Evolutionary conservation across 2,113 vertebrate species (phyloP), one percentile per base, ranked within the genome.

Genomic region (Tretioscincus oriximinensis): DNA sequence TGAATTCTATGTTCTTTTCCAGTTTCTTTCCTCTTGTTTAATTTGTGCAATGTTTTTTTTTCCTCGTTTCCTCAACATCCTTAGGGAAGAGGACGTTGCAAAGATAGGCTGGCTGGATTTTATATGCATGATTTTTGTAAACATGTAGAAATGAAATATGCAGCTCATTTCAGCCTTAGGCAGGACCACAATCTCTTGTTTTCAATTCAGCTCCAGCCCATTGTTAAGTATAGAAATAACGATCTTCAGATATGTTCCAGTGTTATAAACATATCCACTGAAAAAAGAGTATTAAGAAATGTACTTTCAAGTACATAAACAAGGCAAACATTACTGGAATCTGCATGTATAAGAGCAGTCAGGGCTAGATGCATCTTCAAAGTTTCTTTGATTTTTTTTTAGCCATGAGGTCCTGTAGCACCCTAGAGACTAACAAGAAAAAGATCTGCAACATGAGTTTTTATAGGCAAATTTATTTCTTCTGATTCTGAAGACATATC

Each of bases 31-130:
- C 86, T 89, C 73, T 69, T 70, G 87, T 78, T 90, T 88, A 90
- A n/a, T 63, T 64, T 49, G 65, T 47, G 35, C 14, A 20, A 22
- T 5, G 9, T 26, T 22, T 5, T 41, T 45, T 54, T 26, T 68
- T 60, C n/a, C 28, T 81, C 81, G 92, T 93, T 91, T 82, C 89
- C 89, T 86, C 35, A 90, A 90, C 92, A 93, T 88, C 82, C 68
- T n/a, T 66, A 84, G 79, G 91, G 93, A 92, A 83, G 79, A 87
- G 85, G 89, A 28, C 64, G 84, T 82, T 9, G 20, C 81, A 47
- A 35, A 58, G 28, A 35, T 20, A 29, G 58, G 24, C 80, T 87
- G 87, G 28, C 16, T 41, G 51, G 61, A 35, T 65, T 28, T 58
- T 1, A 0, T 24, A 67, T 81, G 67, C 49, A 80, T 51, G 2